Evolutionary conservation across 2,888 invertebrate genomes (phyloP).

Genomic region (Drosophila phalerata): DNA sequence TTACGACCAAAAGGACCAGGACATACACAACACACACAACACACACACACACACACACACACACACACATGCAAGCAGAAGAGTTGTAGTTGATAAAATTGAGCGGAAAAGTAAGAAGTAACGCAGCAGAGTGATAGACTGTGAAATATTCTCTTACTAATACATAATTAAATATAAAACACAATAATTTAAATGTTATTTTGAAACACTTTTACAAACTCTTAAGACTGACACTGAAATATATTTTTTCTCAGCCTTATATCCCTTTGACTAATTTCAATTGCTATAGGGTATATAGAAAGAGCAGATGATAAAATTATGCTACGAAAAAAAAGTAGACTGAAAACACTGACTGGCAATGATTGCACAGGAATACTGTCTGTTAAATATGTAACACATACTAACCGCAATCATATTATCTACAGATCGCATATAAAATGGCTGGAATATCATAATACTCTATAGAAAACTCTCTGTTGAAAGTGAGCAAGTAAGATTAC

Average conservation of each 20-base stretch:
- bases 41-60: too few species aligned
- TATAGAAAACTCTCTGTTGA: slow-evolving; percentile 5
- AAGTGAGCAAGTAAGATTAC: neutral
- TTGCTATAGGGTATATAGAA: slow-evolving; percentile 22
- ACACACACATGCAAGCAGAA: slow-evolving; percentile 9
- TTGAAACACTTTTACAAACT: too few species aligned
- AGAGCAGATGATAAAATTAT: slow-evolving; percentile 54
- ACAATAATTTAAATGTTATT: neutral
- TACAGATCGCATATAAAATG: slow-evolving; percentile 3
- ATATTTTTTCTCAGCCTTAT: neutral
- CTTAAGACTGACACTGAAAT: neutral
- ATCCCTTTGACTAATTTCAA: neutral
- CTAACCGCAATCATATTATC: slow-evolving; percentile 56
- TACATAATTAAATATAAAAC: neutral
- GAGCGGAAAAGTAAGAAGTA: neutral
- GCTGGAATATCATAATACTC: neutral
- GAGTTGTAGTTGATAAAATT: slow-evolving; percentile 32
- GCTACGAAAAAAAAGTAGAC: slow-evolving; percentile 41
- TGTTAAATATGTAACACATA: slow-evolving; percentile 64
- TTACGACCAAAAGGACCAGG: slow-evolving; percentile 68
- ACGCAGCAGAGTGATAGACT: neutral
- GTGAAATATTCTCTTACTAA: neutral
- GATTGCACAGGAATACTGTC: slow-evolving; percentile 57
- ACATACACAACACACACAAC: neutral
- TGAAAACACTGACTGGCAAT: slow-evolving; percentile 48